Evolutionary conservation across 2,888 invertebrate genomes (phyloP).

Genomic region (Cylloceria caligata): DNA sequence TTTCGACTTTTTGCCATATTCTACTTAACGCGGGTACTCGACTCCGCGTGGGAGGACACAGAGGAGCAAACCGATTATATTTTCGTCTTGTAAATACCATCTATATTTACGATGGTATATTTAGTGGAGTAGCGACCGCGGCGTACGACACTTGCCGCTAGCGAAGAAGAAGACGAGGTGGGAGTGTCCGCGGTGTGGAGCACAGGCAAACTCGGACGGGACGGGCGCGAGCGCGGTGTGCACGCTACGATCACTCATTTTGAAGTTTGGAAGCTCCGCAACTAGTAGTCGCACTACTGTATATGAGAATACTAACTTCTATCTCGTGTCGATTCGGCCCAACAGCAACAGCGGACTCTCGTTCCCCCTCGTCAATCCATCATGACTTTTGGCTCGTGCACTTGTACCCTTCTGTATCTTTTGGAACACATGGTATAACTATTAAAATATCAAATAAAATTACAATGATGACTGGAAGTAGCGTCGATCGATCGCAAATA

Average conservation of each 20-base stretch:
- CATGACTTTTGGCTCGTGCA: constrained; percentile 54
- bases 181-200: constrained; percentile 78
- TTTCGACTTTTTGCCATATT: constrained; percentile 62
- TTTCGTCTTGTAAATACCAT: constrained; percentile 82
- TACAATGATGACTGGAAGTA: constrained; percentile 13
- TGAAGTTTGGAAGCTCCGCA: constrained; percentile 75
- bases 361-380: constrained; percentile 53
- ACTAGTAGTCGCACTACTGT: constrained; percentile 53
- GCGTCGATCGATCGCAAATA: constrained; percentile 3
- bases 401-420: constrained; percentile 37
- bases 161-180: constrained; percentile 79
- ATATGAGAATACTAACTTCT: constrained; percentile 55
- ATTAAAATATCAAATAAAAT: constrained; percentile 55
- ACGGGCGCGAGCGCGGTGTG: constrained; percentile 62
- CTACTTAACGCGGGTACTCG: constrained; percentile 65
- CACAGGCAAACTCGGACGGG: constrained; percentile 52
- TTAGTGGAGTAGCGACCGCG: constrained; percentile 75
- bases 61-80: constrained; percentile 73
- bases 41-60: constrained; percentile 65
- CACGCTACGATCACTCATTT: constrained; percentile 82
- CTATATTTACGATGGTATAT: constrained; percentile 83
- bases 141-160: constrained; percentile 78
- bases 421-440: constrained; percentile 16
- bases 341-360: constrained; percentile 33
- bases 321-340: constrained; percentile 37